Percentiles rank a stretch among this genome's conserved stretches.
These are phyloP conservation scores for Lampris megalopsis DNA, from an alignment of 2,113 vertebrate genomes.

Conservation along the genomic window DNA sequence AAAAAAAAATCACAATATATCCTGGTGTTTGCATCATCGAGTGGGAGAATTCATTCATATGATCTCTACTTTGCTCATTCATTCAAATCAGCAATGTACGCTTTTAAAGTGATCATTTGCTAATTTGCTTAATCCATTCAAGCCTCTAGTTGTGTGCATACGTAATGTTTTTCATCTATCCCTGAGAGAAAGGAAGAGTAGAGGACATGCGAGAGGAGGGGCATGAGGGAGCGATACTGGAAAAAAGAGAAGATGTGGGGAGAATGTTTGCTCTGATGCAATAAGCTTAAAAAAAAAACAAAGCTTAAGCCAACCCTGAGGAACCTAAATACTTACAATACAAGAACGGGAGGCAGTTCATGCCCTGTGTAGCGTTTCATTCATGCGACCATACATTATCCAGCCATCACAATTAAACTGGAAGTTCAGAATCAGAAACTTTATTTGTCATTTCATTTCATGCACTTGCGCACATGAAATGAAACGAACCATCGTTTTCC, in stretches of 20 bases:
- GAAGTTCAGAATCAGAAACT: neutral
- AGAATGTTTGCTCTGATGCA: constrained; percentile 52
- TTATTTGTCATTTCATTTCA: too few species aligned
- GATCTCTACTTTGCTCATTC: constrained; percentile 22
- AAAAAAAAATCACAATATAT: constrained; percentile 2
- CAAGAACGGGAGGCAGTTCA: neutral
- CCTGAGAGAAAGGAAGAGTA: constrained; percentile 25
- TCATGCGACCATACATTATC: neutral
- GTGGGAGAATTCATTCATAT: constrained; percentile 26
- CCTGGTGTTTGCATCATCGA: constrained; percentile 18
- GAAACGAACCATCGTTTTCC: too few species aligned
- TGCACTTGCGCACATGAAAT: too few species aligned
- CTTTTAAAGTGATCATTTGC: constrained; percentile 28
- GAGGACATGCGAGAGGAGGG: constrained; percentile 9
- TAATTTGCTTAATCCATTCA: constrained; percentile 38
- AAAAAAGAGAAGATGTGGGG: constrained; percentile 21
- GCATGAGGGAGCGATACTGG: neutral
- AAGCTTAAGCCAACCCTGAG: constrained; percentile 32
- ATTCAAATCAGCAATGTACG: constrained; percentile 25
- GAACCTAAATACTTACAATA: constrained; percentile 22
- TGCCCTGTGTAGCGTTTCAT: neutral
- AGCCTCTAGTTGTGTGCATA: constrained; percentile 19
- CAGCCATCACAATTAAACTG: constrained; percentile 20
- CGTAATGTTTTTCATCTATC: constrained; percentile 17
- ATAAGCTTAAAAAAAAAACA: constrained; percentile 45